Evolutionary conservation across 2,888 invertebrate species (phyloP).

Genomic region (Cosmia pyralina): DNA sequence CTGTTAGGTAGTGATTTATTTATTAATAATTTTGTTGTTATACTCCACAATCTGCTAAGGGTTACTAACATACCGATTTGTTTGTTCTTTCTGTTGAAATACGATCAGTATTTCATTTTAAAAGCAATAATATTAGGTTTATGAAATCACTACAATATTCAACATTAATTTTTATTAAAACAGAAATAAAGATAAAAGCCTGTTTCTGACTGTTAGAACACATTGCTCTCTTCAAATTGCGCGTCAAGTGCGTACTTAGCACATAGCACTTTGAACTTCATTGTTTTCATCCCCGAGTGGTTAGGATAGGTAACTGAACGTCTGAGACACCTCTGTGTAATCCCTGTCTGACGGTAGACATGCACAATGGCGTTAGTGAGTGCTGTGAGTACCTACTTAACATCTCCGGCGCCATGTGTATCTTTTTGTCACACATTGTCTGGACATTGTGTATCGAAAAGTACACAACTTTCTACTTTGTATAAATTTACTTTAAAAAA

Average conservation of each 20-base stretch:
- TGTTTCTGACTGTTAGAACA: background rate
- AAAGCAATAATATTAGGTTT: background rate
- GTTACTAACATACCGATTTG: no score
- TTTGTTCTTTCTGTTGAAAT: background rate
- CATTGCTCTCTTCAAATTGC: conserved; percentile 8
- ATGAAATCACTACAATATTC: conserved; percentile 3
- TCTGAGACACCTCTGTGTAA: conserved; percentile 7
- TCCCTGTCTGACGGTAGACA: background rate
- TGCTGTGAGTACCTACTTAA: background rate
- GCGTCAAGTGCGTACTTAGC: background rate
- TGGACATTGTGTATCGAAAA: no score
- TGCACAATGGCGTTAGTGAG: conserved; percentile 1
- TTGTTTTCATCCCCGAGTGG: conserved; percentile 1
- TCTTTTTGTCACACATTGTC: no score
- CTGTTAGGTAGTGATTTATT: conserved; percentile 3
- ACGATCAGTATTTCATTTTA: background rate
- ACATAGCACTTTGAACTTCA: background rate
- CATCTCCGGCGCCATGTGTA: no score
- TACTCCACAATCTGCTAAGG: background rate
- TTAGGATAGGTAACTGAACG: conserved; percentile 19
- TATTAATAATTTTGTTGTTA: conserved; percentile 7
- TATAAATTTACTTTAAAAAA: no score
- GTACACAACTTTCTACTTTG: no score
- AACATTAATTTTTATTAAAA: background rate
- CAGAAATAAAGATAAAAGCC: background rate